Evolutionary conservation across 2,888 invertebrate species (phyloP).

Genomic region (Drosophila barbarae): DNA sequence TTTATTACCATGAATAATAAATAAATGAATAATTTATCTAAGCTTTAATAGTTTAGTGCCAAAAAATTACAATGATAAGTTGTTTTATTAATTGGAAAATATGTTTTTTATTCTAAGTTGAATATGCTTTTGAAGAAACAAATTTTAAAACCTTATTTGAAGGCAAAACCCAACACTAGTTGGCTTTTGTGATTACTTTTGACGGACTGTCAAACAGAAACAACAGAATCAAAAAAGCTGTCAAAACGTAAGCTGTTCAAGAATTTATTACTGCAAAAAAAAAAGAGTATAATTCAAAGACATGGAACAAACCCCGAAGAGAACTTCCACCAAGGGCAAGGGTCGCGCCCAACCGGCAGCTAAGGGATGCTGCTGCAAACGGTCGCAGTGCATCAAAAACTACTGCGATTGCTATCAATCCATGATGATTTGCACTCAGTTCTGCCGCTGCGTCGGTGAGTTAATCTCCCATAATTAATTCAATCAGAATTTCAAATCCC

Average conservation of each 20-base stretch:
- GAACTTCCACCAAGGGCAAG: not conserved
- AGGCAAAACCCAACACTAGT: not conserved
- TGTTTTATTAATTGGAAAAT: conserved; percentile 4
- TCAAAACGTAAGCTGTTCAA: too few species aligned
- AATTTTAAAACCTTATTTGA: not conserved
- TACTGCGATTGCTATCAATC: conserved; percentile 69
- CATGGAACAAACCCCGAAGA: not conserved
- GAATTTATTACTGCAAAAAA: too few species aligned
- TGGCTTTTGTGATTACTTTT: not conserved
- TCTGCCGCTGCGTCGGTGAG: conserved; percentile 63
- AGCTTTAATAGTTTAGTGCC: conserved; percentile 73
- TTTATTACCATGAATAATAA: conserved; percentile 58
- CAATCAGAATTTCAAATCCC: not conserved
- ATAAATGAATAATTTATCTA: conserved; percentile 62
- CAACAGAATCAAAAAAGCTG: not conserved
- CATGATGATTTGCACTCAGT: conserved; percentile 52
- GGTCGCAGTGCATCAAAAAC: conserved; percentile 66
- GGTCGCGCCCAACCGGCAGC: conserved; percentile 25
- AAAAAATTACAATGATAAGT: not conserved
- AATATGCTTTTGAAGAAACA: too few species aligned
- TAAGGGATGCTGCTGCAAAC: conserved; percentile 63
- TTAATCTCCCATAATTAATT: not conserved
- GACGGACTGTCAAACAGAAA: not conserved
- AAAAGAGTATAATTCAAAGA: too few species aligned
- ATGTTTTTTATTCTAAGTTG: too few species aligned